These are phyloP conservation scores for Tragelaphus strepsiceros DNA, from an alignment of 2,113 vertebrate genomes.

Conservation along the genomic window DNA sequence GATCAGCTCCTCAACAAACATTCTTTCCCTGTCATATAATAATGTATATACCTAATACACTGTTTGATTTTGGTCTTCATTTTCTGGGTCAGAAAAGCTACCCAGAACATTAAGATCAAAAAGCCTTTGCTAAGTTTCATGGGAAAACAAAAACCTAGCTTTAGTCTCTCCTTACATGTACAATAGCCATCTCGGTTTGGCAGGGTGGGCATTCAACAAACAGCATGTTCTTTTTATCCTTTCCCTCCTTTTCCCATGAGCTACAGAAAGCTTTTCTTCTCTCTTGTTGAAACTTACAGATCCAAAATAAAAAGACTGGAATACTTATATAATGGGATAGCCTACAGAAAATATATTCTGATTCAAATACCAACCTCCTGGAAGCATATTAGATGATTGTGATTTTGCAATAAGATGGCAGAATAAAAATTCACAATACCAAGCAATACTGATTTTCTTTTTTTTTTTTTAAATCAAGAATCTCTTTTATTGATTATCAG, in stretches of 20 bases:
- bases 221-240: background rate
- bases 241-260: background rate
- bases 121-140: background rate
- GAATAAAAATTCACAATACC: background rate
- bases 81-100: background rate
- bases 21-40: background rate
- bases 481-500: too few species aligned
- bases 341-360: slow-evolving; percentile 13
- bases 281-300: background rate
- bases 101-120: background rate
- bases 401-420: background rate
- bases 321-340: background rate
- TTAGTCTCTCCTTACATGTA: background rate
- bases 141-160: background rate
- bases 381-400: background rate
- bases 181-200: background rate
- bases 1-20: slow-evolving; percentile 23
- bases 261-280: background rate
- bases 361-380: background rate
- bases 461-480: too few species aligned
- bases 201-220: background rate
- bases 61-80: background rate
- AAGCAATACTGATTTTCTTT: background rate
- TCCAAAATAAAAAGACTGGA: background rate
- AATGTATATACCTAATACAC: background rate